Percentiles rank a stretch among this genome's conserved stretches.
Evolutionary conservation across 2,797 vertebrate genomes (phyloP).

Genomic region (Merluccius polli): DNA sequence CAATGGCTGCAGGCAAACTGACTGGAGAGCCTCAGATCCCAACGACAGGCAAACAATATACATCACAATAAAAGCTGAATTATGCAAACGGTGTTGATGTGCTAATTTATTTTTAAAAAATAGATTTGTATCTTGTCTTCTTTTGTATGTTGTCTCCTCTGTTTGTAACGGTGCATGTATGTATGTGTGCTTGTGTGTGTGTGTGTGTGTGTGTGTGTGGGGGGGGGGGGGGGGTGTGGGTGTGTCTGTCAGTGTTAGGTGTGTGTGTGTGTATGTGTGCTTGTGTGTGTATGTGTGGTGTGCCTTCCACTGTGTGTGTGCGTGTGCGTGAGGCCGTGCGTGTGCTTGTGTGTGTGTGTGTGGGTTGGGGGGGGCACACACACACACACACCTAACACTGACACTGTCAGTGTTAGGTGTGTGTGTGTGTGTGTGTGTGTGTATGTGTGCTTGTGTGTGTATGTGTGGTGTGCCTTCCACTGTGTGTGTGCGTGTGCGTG

Average conservation of each 20-base stretch:
- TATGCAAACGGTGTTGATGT: slow-evolving; percentile 71
- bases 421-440: neutral
- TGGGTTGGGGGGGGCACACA: too few species aligned
- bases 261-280: too few species aligned
- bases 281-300: too few species aligned
- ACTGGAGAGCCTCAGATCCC: slow-evolving; percentile 34
- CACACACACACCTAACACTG: too few species aligned
- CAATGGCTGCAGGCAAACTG: slow-evolving; percentile 62
- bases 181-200: neutral
- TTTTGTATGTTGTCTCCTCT: too few species aligned
- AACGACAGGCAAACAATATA: slow-evolving; percentile 58
- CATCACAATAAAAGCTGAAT: slow-evolving; percentile 71
- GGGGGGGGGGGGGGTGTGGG: neutral
- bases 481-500: too few species aligned
- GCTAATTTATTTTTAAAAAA: slow-evolving; percentile 65
- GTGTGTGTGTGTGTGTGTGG: neutral
- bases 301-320: too few species aligned
- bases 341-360: neutral
- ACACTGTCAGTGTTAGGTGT: too few species aligned
- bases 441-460: neutral
- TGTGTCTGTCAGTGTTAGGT: too few species aligned
- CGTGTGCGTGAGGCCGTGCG: neutral
- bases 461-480: too few species aligned
- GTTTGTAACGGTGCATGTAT: too few species aligned
- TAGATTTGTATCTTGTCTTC: slow-evolving; percentile 21